These are phyloP conservation scores for Euglossa dilemma DNA, from an alignment of 1,140 invertebrate genomes.

Conservation along the genomic window DNA sequence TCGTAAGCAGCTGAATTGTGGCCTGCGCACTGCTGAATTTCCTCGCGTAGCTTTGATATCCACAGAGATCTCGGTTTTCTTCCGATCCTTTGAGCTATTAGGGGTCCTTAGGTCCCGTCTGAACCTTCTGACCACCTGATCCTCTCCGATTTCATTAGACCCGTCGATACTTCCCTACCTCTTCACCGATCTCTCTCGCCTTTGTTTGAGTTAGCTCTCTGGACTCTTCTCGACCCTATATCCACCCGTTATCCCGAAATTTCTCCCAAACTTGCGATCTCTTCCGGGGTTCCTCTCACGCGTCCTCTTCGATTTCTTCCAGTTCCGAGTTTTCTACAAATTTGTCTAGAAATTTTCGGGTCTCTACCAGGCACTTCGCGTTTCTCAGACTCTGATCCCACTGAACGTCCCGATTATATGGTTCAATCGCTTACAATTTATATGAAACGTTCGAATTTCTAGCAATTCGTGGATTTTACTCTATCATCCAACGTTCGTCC, in stretches of 20 bases:
- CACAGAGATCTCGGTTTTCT: neutral
- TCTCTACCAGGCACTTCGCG: too few relatives aligned
- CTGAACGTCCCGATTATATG: too few relatives aligned
- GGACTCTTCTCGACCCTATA: too few relatives aligned
- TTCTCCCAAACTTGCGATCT: neutral
- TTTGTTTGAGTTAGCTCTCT: too few relatives aligned
- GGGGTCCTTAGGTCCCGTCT: neutral
- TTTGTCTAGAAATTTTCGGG: too few relatives aligned
- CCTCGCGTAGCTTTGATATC: neutral
- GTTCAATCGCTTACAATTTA: too few relatives aligned
- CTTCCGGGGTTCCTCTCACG: neutral
- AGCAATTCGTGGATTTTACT: too few relatives aligned
- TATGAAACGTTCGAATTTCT: too few relatives aligned
- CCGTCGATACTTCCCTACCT: neutral
- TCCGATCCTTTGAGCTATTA: neutral
- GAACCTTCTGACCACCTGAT: neutral
- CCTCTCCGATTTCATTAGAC: neutral
- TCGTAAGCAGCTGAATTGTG: neutral
- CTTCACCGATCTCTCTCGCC: too few relatives aligned
- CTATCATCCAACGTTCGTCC: too few relatives aligned
- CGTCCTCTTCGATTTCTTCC: neutral
- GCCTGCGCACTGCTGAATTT: neutral
- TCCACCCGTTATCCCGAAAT: too few relatives aligned
- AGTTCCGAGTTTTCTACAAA: neutral
- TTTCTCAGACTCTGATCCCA: too few relatives aligned